Conservation (phyloP, 2,888 invertebrate genomes). For the Ommatoiulus sabulosus region DNA sequence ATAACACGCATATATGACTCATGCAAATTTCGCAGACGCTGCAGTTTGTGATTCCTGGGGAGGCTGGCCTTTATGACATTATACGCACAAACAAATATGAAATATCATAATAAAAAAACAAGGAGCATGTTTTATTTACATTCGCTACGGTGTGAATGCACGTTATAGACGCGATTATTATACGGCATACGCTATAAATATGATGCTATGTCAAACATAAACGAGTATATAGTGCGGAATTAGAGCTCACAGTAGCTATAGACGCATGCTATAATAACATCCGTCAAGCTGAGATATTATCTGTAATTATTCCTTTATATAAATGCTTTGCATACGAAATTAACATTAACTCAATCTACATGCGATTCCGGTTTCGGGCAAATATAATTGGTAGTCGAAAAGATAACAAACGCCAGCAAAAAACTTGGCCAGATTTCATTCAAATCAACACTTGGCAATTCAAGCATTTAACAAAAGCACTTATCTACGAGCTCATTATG, state of each 20-base stretch:
- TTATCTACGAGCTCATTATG: constrained; percentile 1
- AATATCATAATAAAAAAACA: not conserved
- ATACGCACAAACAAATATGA: not conserved
- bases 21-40: not conserved
- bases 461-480: constrained; percentile 15
- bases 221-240: not conserved
- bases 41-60: not conserved
- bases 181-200: not conserved
- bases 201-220: too few relatives aligned
- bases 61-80: not conserved
- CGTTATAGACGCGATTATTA: not conserved
- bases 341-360: constrained; percentile 28
- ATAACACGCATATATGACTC: not conserved
- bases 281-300: constrained; percentile 20
- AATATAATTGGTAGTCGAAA: not conserved
- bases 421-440: not conserved
- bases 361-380: constrained; percentile 20
- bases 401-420: not conserved
- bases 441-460: constrained; percentile 31
- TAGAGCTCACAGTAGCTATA: not conserved
- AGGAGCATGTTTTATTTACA: not conserved
- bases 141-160: not conserved
- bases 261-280: constrained; percentile 15
- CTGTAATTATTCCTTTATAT: constrained; percentile 31
- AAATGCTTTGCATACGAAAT: constrained; percentile 1